phyloP scores from a whole-genome alignment of 1,140 invertebrate species.

The Gryllus bimaculatus region DNA sequence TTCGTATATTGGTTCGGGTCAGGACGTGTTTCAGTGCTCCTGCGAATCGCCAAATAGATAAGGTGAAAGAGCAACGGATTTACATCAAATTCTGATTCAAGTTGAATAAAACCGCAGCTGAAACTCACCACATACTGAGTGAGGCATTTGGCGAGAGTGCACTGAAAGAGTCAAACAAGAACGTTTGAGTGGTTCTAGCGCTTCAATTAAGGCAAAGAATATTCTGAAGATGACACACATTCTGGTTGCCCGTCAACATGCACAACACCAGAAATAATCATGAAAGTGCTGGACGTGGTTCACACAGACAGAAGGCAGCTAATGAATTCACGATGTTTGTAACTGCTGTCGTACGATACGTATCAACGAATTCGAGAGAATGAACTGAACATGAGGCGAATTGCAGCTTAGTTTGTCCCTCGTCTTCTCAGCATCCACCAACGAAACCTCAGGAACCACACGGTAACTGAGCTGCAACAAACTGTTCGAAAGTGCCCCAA shows the following conservation, averaged over 20 bases:
- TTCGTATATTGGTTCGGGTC: no score
- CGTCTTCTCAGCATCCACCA: not conserved
- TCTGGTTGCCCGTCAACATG: no score
- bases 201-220: not conserved
- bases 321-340: constrained; percentile 6
- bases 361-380: not conserved
- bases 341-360: not conserved
- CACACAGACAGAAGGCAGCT: not conserved
- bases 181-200: not conserved
- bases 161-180: not conserved
- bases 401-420: constrained; percentile 8
- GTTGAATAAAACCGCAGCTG: constrained; percentile 3
- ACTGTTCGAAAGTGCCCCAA: not conserved
- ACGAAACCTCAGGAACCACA: not conserved
- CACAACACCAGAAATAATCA: not conserved
- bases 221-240: no score
- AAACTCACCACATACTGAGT: not conserved
- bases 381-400: not conserved
- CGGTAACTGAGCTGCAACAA: not conserved
- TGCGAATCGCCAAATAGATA: not conserved
- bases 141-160: not conserved
- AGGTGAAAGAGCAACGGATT: not conserved
- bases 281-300: not conserved
- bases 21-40: no score
- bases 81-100: constrained; percentile 11